Conservation (phyloP, 2,888 invertebrate genomes). For the Mycogona germanica region DNA sequence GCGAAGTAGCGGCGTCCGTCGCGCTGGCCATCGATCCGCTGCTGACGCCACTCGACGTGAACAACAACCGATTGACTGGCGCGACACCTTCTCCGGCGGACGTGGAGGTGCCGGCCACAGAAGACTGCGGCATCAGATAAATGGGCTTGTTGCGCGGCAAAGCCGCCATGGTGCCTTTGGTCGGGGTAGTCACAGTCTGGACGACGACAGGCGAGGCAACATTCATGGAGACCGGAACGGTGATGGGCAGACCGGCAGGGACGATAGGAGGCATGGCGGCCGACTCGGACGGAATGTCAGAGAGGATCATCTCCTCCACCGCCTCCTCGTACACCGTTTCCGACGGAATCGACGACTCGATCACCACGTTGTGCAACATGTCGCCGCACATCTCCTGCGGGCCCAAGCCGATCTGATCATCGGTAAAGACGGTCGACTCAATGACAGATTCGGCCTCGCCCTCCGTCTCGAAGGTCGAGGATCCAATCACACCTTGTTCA, state of each 20-base stretch:
- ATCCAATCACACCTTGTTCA: neutral
- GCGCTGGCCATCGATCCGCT: neutral
- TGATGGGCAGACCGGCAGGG: neutral
- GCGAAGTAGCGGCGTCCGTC: neutral
- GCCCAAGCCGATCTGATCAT: too few relatives aligned
- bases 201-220: neutral
- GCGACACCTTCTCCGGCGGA: slow-evolving; percentile 1
- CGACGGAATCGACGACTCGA: slow-evolving; percentile 3
- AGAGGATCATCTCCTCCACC: neutral
- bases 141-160: slow-evolving; percentile 3
- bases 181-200: neutral
- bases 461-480: slow-evolving; percentile 3
- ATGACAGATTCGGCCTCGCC: slow-evolving; percentile 1
- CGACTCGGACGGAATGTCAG: too few relatives aligned
- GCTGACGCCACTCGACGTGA: neutral
- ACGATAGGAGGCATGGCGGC: too few relatives aligned
- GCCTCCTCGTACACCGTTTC: neutral
- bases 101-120: neutral
- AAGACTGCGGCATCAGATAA: slow-evolving; percentile 8
- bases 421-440: neutral
- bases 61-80: slow-evolving; percentile 7
- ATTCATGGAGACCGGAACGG: neutral
- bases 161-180: neutral
- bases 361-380: slow-evolving; percentile 1
- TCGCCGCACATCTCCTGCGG: neutral